Evolutionary conservation across 2,113 vertebrate species (phyloP), one percentile per base, ranked within the genome.

Genomic region (Oreochromis spilurus): DNA sequence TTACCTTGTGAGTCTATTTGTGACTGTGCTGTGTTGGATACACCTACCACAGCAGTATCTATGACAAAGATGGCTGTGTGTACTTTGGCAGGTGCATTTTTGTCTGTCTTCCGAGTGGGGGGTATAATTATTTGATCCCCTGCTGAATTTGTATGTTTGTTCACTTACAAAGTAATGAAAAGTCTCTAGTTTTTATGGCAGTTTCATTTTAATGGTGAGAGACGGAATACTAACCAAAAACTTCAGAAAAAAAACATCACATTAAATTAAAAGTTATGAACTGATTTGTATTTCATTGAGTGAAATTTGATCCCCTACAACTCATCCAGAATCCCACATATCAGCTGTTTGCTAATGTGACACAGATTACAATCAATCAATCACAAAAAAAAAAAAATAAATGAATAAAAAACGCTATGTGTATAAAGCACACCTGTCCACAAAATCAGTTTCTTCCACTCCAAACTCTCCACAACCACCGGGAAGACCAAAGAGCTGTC

Each of bases 361-460:
- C 36, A 38, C 9, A 38, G 36, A 9, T 65, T 65, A 67, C 62
- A 67, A 67, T 40, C 36, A 40, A 40, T 40, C 34, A 67, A 67
- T 67, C 0, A 40, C 34, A 65, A 65, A 2, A 36, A 36, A 31
- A 58, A 60, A 6, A 0, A 16, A 58, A 21, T 2, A 5, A 48
- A n/a, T 3, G 12, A 57, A 57, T 5, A 26, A 21, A 13, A 0
- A 21, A 14, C 40, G 3, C 10, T 67, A 67, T 67, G 36, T 14
- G 11, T 24, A 24, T 67, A 24, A 67, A 40, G 5, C 19, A 40
- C 36, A 40, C 62, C 62, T 21, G 62, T 67, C n/a, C 62, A 40
- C 19, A 67, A 21, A 40, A 40, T 67, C 19, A 67, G 31, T 67
- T 67, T 40, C 62, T 67, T 67, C 62, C 6, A 67, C 36, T 67